phyloP scores from a whole-genome alignment of 2,888 invertebrate genomes.

The Cotesia congregata region DNA sequence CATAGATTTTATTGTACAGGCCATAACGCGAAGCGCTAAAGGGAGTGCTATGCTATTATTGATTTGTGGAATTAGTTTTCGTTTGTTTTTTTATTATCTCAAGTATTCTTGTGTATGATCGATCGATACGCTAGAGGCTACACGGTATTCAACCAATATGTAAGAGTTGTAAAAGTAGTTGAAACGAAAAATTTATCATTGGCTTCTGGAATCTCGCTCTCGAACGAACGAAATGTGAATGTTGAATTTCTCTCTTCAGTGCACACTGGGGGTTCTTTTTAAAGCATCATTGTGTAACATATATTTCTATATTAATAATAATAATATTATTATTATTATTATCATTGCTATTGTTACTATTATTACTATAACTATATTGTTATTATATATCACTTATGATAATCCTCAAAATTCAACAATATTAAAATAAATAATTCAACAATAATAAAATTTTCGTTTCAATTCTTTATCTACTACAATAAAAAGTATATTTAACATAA shows the following conservation, averaged over 20 bases:
- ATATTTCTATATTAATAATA: slow-evolving; percentile 54
- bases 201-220: slow-evolving; percentile 36
- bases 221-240: slow-evolving; percentile 42
- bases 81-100: background rate
- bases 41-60: no score
- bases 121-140: slow-evolving; percentile 3
- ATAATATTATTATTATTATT: background rate
- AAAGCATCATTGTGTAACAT: slow-evolving; percentile 50
- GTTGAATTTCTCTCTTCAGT: slow-evolving; percentile 17
- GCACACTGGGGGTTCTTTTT: slow-evolving; percentile 43
- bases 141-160: slow-evolving; percentile 7
- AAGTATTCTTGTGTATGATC: background rate
- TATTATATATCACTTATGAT: background rate
- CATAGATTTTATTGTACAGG: background rate
- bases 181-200: slow-evolving; percentile 14
- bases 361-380: background rate
- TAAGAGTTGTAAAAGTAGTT: slow-evolving; percentile 10
- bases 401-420: background rate
- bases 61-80: background rate
- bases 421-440: background rate
- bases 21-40: no score
- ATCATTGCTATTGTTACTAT: background rate
- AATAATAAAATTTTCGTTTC: background rate
- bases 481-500: background rate
- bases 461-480: background rate